Conservation (phyloP, 2,113 vertebrate species). For the Cyphomyrus discorhynchus region DNA sequence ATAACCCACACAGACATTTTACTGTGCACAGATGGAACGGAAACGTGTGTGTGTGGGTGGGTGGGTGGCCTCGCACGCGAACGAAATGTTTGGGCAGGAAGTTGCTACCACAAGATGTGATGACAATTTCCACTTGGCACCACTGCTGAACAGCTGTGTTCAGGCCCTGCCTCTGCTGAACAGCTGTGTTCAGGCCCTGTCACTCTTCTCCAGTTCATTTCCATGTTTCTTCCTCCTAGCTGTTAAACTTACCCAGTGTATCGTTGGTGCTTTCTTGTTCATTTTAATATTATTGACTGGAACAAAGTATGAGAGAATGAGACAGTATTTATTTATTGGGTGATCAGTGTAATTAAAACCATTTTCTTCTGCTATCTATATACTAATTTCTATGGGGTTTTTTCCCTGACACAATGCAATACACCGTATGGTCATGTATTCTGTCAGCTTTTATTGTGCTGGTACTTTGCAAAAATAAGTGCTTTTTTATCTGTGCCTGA, state of each 20-base stretch:
- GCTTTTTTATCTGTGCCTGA: not conserved
- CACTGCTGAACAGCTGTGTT: not conserved
- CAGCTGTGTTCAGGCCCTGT: not conserved
- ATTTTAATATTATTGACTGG: not conserved
- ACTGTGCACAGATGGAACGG: not conserved
- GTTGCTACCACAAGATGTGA: not conserved
- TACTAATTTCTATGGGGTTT: not conserved
- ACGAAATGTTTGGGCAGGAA: not conserved
- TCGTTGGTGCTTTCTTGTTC: not conserved
- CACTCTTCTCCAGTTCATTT: not conserved
- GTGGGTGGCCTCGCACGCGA: not conserved
- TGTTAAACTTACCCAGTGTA: not conserved
- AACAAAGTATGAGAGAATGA: not conserved
- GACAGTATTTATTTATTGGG: not conserved
- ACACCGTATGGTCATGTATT: no score
- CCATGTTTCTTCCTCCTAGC: not conserved
- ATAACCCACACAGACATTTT: not conserved
- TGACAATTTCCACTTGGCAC: not conserved
- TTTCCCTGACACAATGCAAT: no score
- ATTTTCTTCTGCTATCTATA: not conserved
- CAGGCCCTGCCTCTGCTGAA: no score
- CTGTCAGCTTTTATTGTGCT: not conserved
- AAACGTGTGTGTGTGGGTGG: not conserved
- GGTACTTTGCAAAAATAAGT: not conserved
- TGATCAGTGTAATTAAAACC: not conserved